phyloP scores from a whole-genome alignment of 2,113 vertebrate species.

The Eubucco bourcierii region DNA sequence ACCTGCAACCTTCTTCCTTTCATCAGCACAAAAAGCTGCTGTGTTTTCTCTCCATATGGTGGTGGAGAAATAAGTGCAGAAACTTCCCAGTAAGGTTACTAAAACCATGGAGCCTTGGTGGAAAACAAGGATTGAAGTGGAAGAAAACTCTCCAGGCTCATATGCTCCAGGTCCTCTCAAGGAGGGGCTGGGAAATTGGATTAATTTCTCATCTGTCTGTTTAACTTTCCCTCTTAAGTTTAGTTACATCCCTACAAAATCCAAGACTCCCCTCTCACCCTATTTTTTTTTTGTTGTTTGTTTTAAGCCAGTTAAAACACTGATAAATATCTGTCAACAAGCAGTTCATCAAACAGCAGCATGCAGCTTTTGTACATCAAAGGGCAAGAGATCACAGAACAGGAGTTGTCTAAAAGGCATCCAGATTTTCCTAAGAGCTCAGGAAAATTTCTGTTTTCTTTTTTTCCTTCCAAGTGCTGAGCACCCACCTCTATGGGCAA shows the following conservation, averaged over 20 bases:
- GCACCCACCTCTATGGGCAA: conserved; percentile 15
- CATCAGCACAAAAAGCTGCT: neutral
- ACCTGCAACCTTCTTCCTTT: neutral
- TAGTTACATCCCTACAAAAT: neutral
- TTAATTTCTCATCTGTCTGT: neutral
- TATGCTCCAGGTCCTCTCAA: neutral
- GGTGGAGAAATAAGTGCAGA: neutral
- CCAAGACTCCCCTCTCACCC: neutral
- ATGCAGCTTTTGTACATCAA: conserved; percentile 28
- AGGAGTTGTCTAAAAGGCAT: conserved; percentile 41
- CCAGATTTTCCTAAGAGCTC: conserved; percentile 40
- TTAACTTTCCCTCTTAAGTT: neutral
- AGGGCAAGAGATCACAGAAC: conserved; percentile 33
- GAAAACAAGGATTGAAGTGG: accelerated
- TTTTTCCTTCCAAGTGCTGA: neutral
- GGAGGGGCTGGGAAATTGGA: neutral
- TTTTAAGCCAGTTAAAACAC: neutral
- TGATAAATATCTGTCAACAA: conserved; percentile 33
- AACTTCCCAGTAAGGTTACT: neutral
- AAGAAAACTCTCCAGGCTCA: neutral
- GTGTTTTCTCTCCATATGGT: neutral
- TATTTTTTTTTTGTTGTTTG: neutral
- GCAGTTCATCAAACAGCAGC: conserved; percentile 5
- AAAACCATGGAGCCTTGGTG: neutral
- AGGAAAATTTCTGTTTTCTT: neutral